A percentile compares a stretch with the other conserved stretches of the same genome.
Conservation (phyloP, 2,113 vertebrate genomes). For the Taxidea taxus region DNA sequence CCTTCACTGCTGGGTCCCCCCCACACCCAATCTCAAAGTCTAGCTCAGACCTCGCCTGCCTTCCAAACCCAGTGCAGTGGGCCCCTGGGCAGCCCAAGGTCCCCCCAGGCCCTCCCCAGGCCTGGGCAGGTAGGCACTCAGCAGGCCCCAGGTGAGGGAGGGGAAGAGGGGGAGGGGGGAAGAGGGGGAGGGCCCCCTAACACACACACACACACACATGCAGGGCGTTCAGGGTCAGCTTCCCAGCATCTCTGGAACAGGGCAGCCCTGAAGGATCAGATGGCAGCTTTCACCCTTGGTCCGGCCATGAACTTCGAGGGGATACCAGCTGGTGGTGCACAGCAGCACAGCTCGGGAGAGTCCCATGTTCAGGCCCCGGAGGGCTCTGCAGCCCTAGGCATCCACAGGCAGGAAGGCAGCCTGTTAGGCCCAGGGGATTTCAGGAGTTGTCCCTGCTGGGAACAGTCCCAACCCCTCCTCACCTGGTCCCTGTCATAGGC, state of each 20-base stretch:
- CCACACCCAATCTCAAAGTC: background rate
- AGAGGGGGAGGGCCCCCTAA: background rate
- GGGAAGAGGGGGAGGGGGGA: background rate
- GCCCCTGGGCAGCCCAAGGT: background rate
- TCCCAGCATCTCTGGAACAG: background rate
- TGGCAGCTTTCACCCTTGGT: background rate
- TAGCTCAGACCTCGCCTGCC: background rate
- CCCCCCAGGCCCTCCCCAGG: background rate
- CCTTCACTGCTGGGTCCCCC: background rate
- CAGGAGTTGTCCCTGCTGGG: background rate
- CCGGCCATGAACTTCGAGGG: background rate
- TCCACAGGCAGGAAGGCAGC: background rate
- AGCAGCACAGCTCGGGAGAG: background rate
- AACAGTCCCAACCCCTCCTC: background rate
- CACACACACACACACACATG: background rate
- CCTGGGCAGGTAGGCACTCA: background rate
- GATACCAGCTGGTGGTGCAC: background rate
- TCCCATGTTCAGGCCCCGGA: fast-evolving
- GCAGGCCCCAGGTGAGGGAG: background rate
- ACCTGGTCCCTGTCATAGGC: background rate
- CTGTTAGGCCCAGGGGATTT: background rate
- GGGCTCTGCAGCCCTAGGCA: background rate
- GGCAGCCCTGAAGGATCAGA: background rate
- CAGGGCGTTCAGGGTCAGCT: background rate
- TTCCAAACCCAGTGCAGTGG: background rate